Conservation (phyloP, 2,113 vertebrate species). For the Miniopterus natalensis region DNA sequence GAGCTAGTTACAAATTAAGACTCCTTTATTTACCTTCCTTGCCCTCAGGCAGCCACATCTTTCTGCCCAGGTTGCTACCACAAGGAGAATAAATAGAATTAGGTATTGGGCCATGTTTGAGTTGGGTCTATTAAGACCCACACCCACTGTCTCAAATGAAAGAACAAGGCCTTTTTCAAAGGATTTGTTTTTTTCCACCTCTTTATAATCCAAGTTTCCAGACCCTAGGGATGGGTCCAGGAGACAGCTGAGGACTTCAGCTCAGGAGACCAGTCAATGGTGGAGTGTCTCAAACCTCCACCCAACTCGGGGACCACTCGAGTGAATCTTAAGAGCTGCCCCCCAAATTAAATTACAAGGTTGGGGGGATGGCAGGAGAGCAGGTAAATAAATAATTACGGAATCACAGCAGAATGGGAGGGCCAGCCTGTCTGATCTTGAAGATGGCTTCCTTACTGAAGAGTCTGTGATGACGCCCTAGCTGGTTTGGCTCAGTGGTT, state of each 20-base stretch:
- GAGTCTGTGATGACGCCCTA: background rate
- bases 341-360: background rate
- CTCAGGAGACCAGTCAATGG: background rate
- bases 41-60: background rate
- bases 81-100: constrained; percentile 27
- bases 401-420: background rate
- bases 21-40: constrained; percentile 71
- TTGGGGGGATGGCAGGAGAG: background rate
- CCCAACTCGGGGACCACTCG: no score
- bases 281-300: background rate
- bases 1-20: constrained; percentile 74
- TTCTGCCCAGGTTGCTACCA: background rate
- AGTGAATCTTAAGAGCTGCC: background rate
- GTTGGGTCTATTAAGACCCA: constrained; percentile 54
- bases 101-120: constrained; percentile 40
- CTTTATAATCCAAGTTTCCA: constrained; percentile 53
- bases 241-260: background rate
- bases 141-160: constrained; percentile 41
- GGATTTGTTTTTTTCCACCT: constrained; percentile 66
- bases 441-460: background rate
- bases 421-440: background rate
- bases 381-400: background rate
- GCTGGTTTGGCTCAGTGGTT: no score
- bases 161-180: constrained; percentile 70
- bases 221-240: background rate